phyloP scores from a whole-genome alignment of 2,888 invertebrate genomes.

The Argyra leucocephala region DNA sequence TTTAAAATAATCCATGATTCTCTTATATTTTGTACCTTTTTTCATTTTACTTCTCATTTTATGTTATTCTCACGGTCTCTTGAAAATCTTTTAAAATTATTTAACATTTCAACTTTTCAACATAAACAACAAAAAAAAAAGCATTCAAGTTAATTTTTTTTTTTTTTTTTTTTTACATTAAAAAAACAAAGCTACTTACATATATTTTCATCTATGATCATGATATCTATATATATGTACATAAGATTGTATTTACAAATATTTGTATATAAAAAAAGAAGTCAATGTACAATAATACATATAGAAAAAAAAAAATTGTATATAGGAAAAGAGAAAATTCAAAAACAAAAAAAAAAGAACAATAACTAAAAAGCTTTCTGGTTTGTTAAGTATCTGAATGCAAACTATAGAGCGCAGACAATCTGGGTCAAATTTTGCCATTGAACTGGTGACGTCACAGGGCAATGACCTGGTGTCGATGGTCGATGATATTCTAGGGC shows the following conservation, averaged over 20 bases:
- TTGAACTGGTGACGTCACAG: conserved; percentile 45
- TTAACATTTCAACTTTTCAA: no score
- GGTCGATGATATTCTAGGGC: conserved; percentile 6
- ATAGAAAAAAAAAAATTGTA: background rate
- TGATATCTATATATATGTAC: no score
- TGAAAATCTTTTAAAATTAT: no score
- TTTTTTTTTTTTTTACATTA: no score
- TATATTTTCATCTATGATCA: no score
- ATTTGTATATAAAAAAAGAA: background rate
- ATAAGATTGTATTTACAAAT: background rate
- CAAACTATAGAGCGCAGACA: conserved; percentile 38
- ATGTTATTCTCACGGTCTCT: no score
- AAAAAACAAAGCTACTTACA: no score
- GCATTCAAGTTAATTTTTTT: no score
- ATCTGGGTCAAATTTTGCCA: conserved; percentile 46
- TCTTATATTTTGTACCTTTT: no score
- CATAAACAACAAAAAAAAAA: no score
- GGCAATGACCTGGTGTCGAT: conserved; percentile 34
- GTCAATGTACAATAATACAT: background rate
- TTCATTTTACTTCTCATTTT: no score
- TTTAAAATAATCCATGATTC: no score
- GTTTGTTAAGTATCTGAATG: conserved; percentile 17
- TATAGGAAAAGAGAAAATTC: conserved; percentile 4
- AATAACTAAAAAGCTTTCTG: conserved; percentile 15
- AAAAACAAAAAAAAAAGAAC: conserved; percentile 14